A percentile compares a stretch with the other conserved stretches of the same genome.
phyloP scores from a whole-genome alignment of 2,797 vertebrate species.

The Arnoldichthys spilopterus region DNA sequence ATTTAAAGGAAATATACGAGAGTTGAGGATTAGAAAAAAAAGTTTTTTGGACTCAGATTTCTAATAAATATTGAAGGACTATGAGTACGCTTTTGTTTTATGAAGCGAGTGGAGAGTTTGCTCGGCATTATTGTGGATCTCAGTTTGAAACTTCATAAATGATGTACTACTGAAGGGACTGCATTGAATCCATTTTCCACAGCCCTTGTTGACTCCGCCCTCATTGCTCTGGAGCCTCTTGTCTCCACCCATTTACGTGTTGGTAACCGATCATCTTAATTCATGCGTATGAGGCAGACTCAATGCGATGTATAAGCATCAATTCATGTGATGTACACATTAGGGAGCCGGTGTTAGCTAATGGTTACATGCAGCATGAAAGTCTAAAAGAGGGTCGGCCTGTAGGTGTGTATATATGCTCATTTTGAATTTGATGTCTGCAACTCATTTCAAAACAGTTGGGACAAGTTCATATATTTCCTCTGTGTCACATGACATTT shows the following conservation, averaged over 20 bases:
- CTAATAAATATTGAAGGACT: conserved; percentile 14
- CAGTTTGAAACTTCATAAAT: background rate
- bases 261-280: background rate
- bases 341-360: too few relatives aligned
- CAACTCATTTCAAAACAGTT: too few relatives aligned
- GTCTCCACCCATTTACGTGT: background rate
- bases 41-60: background rate
- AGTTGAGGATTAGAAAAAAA: background rate
- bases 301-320: too few relatives aligned
- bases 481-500: too few relatives aligned
- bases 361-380: too few relatives aligned
- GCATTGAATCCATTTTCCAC: background rate
- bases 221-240: background rate
- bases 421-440: too few relatives aligned
- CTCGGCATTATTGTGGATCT: background rate
- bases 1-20: conserved; percentile 5
- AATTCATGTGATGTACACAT: too few relatives aligned
- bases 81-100: background rate
- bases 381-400: too few relatives aligned
- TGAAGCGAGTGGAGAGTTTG: background rate
- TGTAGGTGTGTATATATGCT: too few relatives aligned
- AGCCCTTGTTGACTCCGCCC: too few relatives aligned
- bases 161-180: background rate
- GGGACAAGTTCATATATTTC: too few relatives aligned
- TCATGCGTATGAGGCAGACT: too few relatives aligned